Conservation (phyloP, 2,888 invertebrate genomes). For the Laspeyria flexula region DNA sequence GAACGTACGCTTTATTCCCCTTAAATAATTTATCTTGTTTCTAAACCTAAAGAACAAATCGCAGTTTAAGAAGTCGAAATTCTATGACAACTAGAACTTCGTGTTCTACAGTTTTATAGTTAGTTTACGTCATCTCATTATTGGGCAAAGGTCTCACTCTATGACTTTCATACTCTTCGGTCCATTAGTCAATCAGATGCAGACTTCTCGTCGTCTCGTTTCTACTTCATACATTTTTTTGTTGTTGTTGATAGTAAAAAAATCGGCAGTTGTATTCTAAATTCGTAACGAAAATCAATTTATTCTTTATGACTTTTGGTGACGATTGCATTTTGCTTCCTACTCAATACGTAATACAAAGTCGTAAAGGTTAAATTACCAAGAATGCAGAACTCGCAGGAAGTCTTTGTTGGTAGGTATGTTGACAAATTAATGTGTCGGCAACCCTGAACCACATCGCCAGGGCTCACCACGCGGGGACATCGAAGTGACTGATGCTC, state of each 20-base stretch:
- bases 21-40: constrained; percentile 7
- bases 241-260: background rate
- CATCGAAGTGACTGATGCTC: constrained; percentile 51
- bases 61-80: background rate
- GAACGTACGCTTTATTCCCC: background rate
- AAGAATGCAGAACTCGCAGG: background rate
- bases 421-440: background rate
- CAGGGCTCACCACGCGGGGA: constrained; percentile 36
- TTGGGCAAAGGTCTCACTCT: no score
- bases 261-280: background rate
- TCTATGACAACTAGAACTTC: no score
- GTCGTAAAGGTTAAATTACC: background rate
- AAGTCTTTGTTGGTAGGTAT: background rate
- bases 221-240: no score
- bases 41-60: background rate
- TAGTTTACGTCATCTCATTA: no score
- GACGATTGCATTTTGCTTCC: background rate
- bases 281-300: background rate
- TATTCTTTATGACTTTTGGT: background rate
- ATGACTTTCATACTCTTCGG: no score
- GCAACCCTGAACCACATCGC: constrained; percentile 26
- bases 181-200: no score
- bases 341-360: background rate
- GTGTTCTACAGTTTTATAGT: no score
- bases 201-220: no score